Conservation (phyloP, 2,888 invertebrate genomes). For the Cephus runcator region DNA sequence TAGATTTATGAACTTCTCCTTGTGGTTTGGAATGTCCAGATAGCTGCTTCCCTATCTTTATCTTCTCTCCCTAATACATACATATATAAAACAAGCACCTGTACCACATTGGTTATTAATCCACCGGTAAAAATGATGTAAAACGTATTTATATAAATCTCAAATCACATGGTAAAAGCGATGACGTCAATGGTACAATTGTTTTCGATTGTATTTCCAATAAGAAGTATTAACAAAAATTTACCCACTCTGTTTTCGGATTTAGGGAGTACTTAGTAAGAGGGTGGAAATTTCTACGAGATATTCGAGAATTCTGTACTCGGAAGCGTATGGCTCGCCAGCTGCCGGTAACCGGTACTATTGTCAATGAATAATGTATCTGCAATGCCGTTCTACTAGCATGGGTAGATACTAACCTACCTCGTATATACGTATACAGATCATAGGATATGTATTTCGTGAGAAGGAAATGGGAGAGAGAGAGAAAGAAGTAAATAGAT, state of each 20-base stretch:
- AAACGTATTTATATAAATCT: neutral
- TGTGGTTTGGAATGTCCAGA: neutral
- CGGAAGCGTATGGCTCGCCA: neutral
- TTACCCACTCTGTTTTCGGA: neutral
- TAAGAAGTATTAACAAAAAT: too few relatives aligned
- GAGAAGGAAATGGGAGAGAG: neutral
- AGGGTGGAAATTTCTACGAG: slow-evolving; percentile 3
- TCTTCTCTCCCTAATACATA: neutral
- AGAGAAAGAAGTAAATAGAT: neutral
- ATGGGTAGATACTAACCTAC: neutral
- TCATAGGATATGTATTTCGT: neutral
- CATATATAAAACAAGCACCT: neutral
- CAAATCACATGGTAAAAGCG: neutral
- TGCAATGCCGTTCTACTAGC: slow-evolving; percentile 1
- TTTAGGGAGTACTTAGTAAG: neutral
- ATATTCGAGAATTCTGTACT: slow-evolving; percentile 11
- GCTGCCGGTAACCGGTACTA: slow-evolving; percentile 23
- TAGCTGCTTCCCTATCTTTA: neutral
- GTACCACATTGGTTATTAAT: neutral
- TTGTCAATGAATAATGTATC: slow-evolving; percentile 42
- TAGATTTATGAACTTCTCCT: slow-evolving; percentile 16
- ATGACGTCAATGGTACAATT: neutral
- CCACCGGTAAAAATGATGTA: neutral
- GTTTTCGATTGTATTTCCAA: neutral
- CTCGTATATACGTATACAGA: neutral